These are phyloP conservation scores for Sarcophaga carnaria DNA, from an alignment of 2,888 invertebrate species.

Conservation along the genomic window DNA sequence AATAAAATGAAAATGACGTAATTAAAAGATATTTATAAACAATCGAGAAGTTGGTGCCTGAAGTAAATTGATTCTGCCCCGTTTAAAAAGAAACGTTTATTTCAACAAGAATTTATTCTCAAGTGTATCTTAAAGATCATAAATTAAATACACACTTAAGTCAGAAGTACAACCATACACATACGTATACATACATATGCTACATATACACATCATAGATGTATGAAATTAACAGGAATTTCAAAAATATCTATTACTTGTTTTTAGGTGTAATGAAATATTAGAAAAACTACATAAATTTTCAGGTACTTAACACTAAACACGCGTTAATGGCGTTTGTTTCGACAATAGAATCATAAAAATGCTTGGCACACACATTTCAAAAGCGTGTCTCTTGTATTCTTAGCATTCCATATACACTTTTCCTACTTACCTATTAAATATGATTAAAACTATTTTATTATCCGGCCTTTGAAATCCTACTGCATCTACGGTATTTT, in stretches of 20 bases:
- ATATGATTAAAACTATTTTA: conserved; percentile 82
- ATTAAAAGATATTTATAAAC: conserved; percentile 7
- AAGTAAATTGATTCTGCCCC: conserved; percentile 5
- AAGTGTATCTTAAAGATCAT: conserved; percentile 60
- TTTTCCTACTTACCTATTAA: conserved; percentile 83
- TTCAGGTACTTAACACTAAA: conserved; percentile 51
- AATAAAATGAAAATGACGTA: neutral
- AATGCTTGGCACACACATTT: conserved; percentile 27
- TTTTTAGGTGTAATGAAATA: conserved; percentile 52
- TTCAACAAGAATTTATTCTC: conserved; percentile 27
- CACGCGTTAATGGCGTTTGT: conserved; percentile 53
- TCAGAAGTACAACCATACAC: neutral
- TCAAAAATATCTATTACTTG: conserved; percentile 35
- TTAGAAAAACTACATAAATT: conserved; percentile 47
- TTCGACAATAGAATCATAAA: conserved; percentile 41
- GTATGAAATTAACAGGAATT: conserved; percentile 22
- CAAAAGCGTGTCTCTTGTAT: conserved; percentile 49
- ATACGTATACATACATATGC: too few relatives aligned
- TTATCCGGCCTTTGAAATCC: conserved; percentile 84
- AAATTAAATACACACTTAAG: conserved; percentile 43
- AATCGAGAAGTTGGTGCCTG: neutral
- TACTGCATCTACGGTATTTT: conserved; percentile 79
- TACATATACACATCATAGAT: neutral
- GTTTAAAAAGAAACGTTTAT: neutral
- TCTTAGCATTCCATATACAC: neutral